Evolutionary conservation across 2,113 vertebrate genomes (phyloP).

Genomic region (Passer domesticus): DNA sequence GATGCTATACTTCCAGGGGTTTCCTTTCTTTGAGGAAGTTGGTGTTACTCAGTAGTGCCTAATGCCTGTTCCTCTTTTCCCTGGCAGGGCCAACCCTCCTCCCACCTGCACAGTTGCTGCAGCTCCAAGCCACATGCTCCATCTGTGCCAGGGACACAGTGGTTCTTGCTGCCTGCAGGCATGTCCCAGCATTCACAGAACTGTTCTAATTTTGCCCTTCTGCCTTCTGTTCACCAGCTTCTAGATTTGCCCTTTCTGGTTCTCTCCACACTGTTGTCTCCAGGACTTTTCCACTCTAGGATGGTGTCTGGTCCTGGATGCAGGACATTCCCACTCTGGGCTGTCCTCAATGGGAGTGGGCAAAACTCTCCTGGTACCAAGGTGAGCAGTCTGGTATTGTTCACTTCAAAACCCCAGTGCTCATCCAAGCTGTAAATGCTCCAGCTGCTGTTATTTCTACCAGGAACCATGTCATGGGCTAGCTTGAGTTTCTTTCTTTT

Average conservation of each 20-base stretch:
- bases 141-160: background rate
- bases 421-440: background rate
- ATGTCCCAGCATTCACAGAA: background rate
- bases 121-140: background rate
- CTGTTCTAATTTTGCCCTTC: slow-evolving; percentile 32
- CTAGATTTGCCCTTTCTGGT: background rate
- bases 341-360: background rate
- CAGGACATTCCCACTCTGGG: background rate
- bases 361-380: background rate
- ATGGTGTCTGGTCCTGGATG: background rate
- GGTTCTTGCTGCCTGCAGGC: slow-evolving; percentile 9
- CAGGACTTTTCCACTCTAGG: background rate
- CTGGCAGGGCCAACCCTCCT: background rate
- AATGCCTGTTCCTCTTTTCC: background rate
- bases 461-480: rapidly evolving
- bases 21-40: background rate
- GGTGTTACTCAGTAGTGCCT: rapidly evolving
- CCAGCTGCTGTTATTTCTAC: background rate
- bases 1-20: background rate
- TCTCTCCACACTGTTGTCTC: background rate
- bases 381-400: background rate
- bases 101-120: rapidly evolving
- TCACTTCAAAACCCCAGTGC: background rate
- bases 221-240: slow-evolving; percentile 28
- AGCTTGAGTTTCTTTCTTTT: background rate